Percentiles rank a stretch among this genome's conserved stretches.
Conservation (phyloP, 2,113 vertebrate species). For the Excalfactoria chinensis region DNA sequence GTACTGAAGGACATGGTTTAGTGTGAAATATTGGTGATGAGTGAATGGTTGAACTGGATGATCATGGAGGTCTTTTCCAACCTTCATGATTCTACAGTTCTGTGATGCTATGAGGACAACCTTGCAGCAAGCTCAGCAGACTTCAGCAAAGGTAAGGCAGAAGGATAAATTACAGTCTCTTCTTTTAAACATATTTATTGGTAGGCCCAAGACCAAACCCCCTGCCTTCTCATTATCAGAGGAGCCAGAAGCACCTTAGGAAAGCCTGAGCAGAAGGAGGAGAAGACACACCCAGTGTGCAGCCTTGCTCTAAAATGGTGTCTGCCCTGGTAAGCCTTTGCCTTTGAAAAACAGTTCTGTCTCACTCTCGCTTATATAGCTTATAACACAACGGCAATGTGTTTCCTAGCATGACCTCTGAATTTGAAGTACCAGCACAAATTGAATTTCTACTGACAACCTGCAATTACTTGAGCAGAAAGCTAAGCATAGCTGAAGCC, state of each 20-base stretch:
- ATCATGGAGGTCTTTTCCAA: too few species aligned
- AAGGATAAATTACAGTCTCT: fast-evolving
- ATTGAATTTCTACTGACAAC: slow-evolving; percentile 24
- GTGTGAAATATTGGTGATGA: too few species aligned
- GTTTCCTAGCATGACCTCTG: neutral
- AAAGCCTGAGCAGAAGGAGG: neutral
- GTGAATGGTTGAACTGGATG: too few species aligned
- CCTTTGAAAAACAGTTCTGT: neutral
- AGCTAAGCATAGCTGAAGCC: neutral
- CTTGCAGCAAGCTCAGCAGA: neutral
- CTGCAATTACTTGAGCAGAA: slow-evolving; percentile 31
- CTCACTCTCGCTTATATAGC: neutral
- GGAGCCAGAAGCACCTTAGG: neutral
- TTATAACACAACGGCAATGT: neutral
- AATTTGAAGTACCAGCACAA: neutral
- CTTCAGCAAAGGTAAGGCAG: fast-evolving
- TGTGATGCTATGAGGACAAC: too few species aligned
- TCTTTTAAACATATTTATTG: neutral
- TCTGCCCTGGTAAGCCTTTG: neutral
- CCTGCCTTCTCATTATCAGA: neutral
- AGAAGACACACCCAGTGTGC: neutral
- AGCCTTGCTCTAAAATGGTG: neutral
- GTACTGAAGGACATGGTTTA: too few species aligned
- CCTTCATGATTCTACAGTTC: too few species aligned
- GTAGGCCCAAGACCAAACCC: neutral